Percentiles rank a stretch among this genome's conserved stretches.
Evolutionary conservation across 2,113 vertebrate genomes (phyloP).

Genomic region (Rhynchomys soricoides): DNA sequence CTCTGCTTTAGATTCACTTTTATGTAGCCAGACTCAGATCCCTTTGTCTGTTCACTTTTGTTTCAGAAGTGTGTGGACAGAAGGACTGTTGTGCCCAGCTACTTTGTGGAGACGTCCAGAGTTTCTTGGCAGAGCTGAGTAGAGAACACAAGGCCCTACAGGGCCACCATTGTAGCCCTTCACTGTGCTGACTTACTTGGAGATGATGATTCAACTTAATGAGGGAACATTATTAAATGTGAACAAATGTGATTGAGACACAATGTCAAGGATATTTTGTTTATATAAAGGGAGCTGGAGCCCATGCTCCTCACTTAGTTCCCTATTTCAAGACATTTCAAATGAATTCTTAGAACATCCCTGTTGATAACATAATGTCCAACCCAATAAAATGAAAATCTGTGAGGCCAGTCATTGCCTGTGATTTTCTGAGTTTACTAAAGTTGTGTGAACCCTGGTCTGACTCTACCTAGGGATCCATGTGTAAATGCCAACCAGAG

Average conservation of each 20-base stretch:
- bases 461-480: neutral
- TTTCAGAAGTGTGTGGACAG: neutral
- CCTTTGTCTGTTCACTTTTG: neutral
- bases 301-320: neutral
- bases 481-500: neutral
- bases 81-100: neutral
- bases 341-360: neutral
- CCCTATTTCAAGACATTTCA: neutral
- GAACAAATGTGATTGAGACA: neutral
- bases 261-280: neutral
- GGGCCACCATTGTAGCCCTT: neutral
- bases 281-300: neutral
- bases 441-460: neutral
- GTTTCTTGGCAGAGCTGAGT: neutral
- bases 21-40: neutral
- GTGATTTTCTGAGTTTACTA: neutral
- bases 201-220: neutral
- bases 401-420: neutral
- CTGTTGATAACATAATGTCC: neutral
- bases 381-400: neutral
- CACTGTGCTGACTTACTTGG: neutral
- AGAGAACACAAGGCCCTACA: rapidly evolving
- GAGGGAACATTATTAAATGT: neutral
- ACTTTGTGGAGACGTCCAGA: neutral
- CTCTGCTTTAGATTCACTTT: neutral